Base-by-base conservation (phyloP, 1,140 invertebrate genomes). In the Drosophila malerkotliana region DNA sequence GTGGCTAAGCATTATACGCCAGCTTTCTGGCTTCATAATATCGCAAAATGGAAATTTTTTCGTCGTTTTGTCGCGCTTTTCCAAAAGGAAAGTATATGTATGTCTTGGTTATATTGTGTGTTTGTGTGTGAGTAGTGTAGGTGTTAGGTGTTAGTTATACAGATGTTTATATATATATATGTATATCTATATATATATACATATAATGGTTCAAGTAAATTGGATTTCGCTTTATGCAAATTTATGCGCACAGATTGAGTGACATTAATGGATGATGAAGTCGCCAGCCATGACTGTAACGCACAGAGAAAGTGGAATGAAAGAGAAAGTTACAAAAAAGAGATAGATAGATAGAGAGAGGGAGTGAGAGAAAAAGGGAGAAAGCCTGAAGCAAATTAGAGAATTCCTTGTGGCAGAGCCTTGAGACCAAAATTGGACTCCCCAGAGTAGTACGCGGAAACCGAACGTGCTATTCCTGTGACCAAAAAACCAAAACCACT, bases 231-330 rank as follows among this genome's bases (percentile, higher is more conserved):
- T 81, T 87, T 85, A 85, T 85, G 82, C 82, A 85, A 85, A 85
- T 85, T 81, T 85, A 87, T 87, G 82, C 82, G 78, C 82, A 85
- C 82, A 82, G 82, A 85, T 85, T 85, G 77, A 87, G 82, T 85
- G 82, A 87, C 82, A 85, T 82, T 85, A 85, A 85, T 85, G 82
- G 82, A 85, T 87, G 78, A 87, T 76, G 82, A 81, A 82, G 82
- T 85, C 78, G 78, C 44, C 59, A 48, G 69, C 69, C 15, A 24
- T 47, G 66, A 45, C 66, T 71, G 48, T 59, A 51, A 24, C 14
- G 57, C 62, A 56, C 26, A 41, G 14, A 21, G 52, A 14, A 24
- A 15, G 26, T 10, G 21, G 1, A 32, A 12, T 7, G 37, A 53
- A 6, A 14, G 57, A 30, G n/a, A 44, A 44, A n/a, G 34, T n/a